Base-by-base conservation (phyloP, 37 sponge, comb jelly and placozoan genomes). In the Chondrosia reniformis region DNA sequence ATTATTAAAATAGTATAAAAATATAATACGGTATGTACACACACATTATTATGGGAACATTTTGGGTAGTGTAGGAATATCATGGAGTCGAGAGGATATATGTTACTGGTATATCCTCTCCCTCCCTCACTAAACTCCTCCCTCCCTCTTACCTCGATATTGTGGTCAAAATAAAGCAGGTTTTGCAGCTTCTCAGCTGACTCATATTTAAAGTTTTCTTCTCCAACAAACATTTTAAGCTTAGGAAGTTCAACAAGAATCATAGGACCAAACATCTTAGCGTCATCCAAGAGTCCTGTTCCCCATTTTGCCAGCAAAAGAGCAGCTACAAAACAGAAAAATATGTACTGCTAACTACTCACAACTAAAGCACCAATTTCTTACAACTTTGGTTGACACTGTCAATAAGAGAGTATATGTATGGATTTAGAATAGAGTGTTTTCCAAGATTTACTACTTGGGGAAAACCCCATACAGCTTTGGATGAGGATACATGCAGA, bases 111-210 rank as follows among this genome's bases (percentile, higher is more conserved):
- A n/a, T n/a, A 10, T 15, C 10, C 52, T 19, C 52, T 15, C 10
- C 52, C 10, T 49, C 15, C 10, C 52, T 49, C 10, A 15, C 52
- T 10, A 19, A 10, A 49, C 52, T 19, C 15, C 52, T 49, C 63
- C 13, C 63, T 34, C 52, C 10, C 15, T 49, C 22, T 44, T 58
- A 85, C 93, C 85, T 92, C 93, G 25, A 92, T 85, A n/a, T 88
- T 81, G 78, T 62, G 81, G 31, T 85, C 66, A 46, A 84, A 65
- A 72, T 79, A 80, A 40, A 92, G 86, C 9, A 28, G 39, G 63
- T 92, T 59, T 52, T 92, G 89, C 9, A 92, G 41, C 22, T 55
- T 33, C 45, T 77, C 89, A 40, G 85, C 82, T 42, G 81, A 46
- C 9, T 81, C 69, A 56, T 74, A 81, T 3, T 28, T 39, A n/a